phyloP scores from a whole-genome alignment of 2,113 vertebrate species.

The Periophthalmodon schlosseri region DNA sequence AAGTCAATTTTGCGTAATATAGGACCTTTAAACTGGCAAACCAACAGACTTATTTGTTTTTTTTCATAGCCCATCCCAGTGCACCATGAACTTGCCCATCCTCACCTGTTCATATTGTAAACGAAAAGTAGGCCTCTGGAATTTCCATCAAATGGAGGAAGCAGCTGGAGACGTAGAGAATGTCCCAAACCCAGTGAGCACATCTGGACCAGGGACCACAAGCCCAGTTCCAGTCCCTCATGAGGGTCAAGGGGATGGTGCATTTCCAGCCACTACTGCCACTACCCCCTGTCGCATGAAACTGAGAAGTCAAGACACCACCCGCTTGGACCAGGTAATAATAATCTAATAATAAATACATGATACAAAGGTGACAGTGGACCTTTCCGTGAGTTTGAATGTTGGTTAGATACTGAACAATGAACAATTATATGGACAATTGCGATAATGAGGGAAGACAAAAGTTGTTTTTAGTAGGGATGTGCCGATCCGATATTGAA shows the following conservation, averaged over 20 bases:
- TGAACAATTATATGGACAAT: too few species aligned
- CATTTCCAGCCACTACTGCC: slow-evolving; percentile 72
- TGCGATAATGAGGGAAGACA: too few species aligned
- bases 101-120: slow-evolving; percentile 89
- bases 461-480: too few species aligned
- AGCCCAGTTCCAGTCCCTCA: neutral
- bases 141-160: slow-evolving; percentile 88
- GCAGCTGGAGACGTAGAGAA: slow-evolving; percentile 39
- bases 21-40: neutral
- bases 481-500: too few species aligned
- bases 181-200: slow-evolving; percentile 30
- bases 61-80: slow-evolving; percentile 68
- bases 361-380: too few species aligned
- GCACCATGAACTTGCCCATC: slow-evolving; percentile 77
- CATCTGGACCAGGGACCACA: neutral
- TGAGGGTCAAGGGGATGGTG: slow-evolving; percentile 69
- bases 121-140: slow-evolving; percentile 92
- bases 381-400: neutral
- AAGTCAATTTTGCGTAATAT: too few species aligned
- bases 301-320: slow-evolving; percentile 86
- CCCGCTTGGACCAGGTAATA: slow-evolving; percentile 80
- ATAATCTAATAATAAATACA: too few species aligned
- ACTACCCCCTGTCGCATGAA: slow-evolving; percentile 88
- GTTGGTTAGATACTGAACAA: neutral
- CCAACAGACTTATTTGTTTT: neutral